Evolutionary conservation across 2,888 invertebrate genomes (phyloP), one percentile per base, ranked within the genome.

Genomic region (Thyatira batis): DNA sequence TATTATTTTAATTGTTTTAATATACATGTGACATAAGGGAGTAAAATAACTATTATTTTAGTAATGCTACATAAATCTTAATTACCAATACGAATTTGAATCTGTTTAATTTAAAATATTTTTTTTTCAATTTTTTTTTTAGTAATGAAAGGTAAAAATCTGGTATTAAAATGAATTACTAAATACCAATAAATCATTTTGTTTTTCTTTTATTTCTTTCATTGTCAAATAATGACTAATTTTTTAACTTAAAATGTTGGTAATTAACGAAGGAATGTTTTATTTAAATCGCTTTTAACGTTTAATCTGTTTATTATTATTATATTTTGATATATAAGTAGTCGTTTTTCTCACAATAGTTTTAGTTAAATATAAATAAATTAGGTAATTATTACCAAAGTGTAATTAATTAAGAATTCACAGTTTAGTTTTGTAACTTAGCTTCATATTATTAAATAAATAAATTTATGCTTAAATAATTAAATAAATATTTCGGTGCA

Each of bases 351-450:
- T 86, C 85, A 86, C 69, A 71, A 70, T 76, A 77, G 65, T 66
- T 80, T 77, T 86, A 85, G 74, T 75, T 79, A 76, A 17, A 23
- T 17, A 17, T 79, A 78, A 78, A 81, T 82, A 83, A 78, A 72
- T 64, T 89, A 90, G 89, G 81, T 90, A 81, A 85, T 84, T 86
- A 89, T 89, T 89, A 91, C 91, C 91, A 91, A 91, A 91, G 91
- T 89, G 87, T 91, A 89, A 85, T 85, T 90, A 88, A 83, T 39
- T 39, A 39, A 89, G 76, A 84, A 85, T 84, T 84, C 80, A 80
- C 48, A 48, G 13, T 80, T 77, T 85, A 89, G 86, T 78, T 71
- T 65, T 60, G 66, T 69, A 69, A 60, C 55, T 57, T 59, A 27
- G 48, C 48, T 60, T 68, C 64, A 66, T 60, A 62, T 67, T 63